Percentiles rank a stretch among this genome's conserved stretches.
Conservation (phyloP, 2,888 invertebrate species). For the Spodoptera littoralis region DNA sequence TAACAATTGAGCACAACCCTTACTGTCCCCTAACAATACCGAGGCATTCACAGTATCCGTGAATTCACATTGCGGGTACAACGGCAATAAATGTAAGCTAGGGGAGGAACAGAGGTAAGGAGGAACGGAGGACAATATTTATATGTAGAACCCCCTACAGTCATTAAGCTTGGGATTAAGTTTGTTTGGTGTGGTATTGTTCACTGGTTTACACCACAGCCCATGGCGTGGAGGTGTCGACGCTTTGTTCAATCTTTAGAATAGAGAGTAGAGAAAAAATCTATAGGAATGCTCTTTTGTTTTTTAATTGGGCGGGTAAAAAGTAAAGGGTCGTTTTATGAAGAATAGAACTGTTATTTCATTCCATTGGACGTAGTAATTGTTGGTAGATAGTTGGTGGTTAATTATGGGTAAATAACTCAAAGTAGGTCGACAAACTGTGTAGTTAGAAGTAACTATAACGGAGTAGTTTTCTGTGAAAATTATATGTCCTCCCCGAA, state of each 20-base stretch:
- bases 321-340: no score
- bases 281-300: constrained; percentile 3
- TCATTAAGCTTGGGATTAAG: constrained; percentile 72
- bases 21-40: constrained; percentile 60
- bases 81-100: constrained; percentile 61
- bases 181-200: constrained; percentile 58
- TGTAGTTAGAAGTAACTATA: no score
- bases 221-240: constrained; percentile 22
- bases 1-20: constrained; percentile 57
- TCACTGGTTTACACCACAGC: constrained; percentile 41
- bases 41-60: constrained; percentile 50
- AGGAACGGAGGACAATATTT: constrained; percentile 47
- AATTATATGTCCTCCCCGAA: no score
- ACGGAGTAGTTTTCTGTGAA: no score
- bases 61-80: constrained; percentile 59
- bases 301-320: not conserved
- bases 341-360: no score
- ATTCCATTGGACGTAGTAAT: no score
- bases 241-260: constrained; percentile 41
- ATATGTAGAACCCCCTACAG: constrained; percentile 54
- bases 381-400: no score
- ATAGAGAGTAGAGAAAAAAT: constrained; percentile 15
- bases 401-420: no score
- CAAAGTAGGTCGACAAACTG: no score
- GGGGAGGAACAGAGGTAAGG: constrained; percentile 26